These are phyloP conservation scores for Hemaris fuciformis DNA, from an alignment of 2,888 invertebrate genomes.

Conservation along the genomic window DNA sequence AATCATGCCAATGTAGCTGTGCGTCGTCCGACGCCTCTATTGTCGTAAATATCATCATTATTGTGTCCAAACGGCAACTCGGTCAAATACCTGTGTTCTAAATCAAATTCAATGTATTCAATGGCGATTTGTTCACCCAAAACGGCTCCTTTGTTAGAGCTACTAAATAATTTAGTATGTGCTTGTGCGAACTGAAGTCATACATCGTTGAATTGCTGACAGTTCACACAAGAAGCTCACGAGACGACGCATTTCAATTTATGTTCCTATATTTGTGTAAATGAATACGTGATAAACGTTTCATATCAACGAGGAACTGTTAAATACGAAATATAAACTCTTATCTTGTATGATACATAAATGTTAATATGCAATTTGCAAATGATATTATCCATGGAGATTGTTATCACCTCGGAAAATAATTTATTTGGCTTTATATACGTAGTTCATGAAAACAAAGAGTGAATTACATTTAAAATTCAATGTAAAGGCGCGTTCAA, in stretches of 20 bases:
- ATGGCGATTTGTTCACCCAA: constrained; percentile 57
- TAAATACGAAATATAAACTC: constrained; percentile 30
- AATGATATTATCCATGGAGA: constrained; percentile 40
- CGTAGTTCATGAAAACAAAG: constrained; percentile 54
- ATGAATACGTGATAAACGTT: constrained; percentile 39
- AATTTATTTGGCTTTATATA: constrained; percentile 39
- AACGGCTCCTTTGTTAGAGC: constrained; percentile 57
- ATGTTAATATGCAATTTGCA: constrained; percentile 21
- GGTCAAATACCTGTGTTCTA: constrained; percentile 74
- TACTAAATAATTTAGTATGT: constrained; percentile 63
- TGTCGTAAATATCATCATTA: constrained; percentile 64
- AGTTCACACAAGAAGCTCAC: constrained; percentile 27
- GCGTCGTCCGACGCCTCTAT: constrained; percentile 42
- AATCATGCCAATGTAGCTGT: constrained; percentile 55
- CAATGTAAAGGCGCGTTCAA: constrained; percentile 61
- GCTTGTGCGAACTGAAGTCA: constrained; percentile 46
- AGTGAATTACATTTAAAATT: constrained; percentile 65
- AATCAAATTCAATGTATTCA: constrained; percentile 61
- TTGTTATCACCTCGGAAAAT: constrained; percentile 36
- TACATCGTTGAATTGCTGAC: constrained; percentile 51
- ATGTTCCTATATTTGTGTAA: constrained; percentile 16
- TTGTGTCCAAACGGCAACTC: constrained; percentile 48
- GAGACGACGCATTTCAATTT: constrained; percentile 16
- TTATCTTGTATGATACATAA: constrained; percentile 30
- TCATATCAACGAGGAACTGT: constrained; percentile 36